Evolutionary conservation across 1,140 invertebrate genomes (phyloP), one percentile per base, ranked within the genome.

Genomic region (Himalopsyche phryganea): DNA sequence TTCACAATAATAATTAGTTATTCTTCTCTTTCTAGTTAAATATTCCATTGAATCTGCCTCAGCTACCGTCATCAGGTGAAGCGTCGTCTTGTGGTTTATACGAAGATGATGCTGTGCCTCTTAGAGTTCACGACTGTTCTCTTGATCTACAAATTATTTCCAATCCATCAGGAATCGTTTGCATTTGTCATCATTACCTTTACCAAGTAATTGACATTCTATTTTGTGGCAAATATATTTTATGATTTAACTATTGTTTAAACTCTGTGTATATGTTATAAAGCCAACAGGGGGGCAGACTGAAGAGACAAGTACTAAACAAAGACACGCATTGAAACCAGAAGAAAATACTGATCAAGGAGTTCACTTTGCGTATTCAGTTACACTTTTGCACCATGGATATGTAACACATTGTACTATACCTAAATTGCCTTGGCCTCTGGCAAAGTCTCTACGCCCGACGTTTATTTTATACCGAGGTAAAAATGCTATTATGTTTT

Each of bases 171-270:
- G 89, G 89, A 50, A 79, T 89, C 66, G 83, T 91, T 14, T 90
- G 88, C 63, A 85, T 92, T 41, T 91, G 89, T 65, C 89, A 92
- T 74, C 88, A 92, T 74, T 92, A 92, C 66, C 73, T 92, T 0
- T 92, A 91, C 68, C 86, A 90, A 71, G 85, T 52, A 33, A 17
- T 17, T 40, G 15, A 28, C 3, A 28, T 5, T 5, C 3, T 28
- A 28, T 28, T 28, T 28, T 28, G 9, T 5, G 23, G 9, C 9
- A 28, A 28, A 28, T 28, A 28, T 3, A 28, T 28, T 5, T 28
- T 28, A 28, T n/a, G n/a, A n/a, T n/a, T n/a, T n/a, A n/a, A n/a
- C n/a, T n/a, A n/a, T n/a, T n/a, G n/a, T n/a, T n/a, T n/a, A n/a
- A n/a, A n/a, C n/a, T n/a, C n/a, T n/a, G n/a, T n/a, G 9, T 28